Evolutionary conservation across 1,140 invertebrate species (phyloP).

Genomic region (Muscidifurax raptorellus): DNA sequence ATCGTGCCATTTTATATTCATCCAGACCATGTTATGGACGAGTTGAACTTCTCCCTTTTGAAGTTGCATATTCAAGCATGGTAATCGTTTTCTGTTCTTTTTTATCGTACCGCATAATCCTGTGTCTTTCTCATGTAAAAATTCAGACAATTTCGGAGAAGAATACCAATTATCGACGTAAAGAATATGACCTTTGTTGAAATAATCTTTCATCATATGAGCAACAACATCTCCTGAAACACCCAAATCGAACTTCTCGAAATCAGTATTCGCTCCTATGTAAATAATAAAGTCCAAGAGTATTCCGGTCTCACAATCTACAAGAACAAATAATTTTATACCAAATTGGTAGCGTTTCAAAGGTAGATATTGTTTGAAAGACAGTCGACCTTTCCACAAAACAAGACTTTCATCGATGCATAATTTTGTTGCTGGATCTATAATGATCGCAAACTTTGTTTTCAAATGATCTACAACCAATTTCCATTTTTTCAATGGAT

Average conservation of each 20-base stretch:
- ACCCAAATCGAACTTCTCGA: slow-evolving; percentile 51
- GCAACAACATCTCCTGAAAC: slow-evolving; percentile 52
- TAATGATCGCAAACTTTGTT: slow-evolving; percentile 54
- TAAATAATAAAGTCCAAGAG: slow-evolving; percentile 66
- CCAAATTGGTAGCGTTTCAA: slow-evolving; percentile 59
- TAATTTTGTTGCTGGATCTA: slow-evolving; percentile 53
- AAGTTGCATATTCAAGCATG: slow-evolving; percentile 56
- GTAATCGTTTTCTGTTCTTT: slow-evolving; percentile 55
- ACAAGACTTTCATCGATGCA: slow-evolving; percentile 60
- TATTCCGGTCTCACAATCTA: slow-evolving; percentile 63
- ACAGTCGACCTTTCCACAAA: too few species aligned
- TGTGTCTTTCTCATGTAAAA: slow-evolving; percentile 50
- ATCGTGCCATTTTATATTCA: slow-evolving; percentile 54
- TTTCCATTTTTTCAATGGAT: slow-evolving; percentile 54
- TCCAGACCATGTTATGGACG: slow-evolving; percentile 51
- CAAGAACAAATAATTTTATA: slow-evolving; percentile 59
- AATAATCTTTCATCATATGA: slow-evolving; percentile 54
- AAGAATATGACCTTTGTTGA: slow-evolving; percentile 53
- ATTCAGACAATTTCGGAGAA: slow-evolving; percentile 52
- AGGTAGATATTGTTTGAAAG: too few species aligned
- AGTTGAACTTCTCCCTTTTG: slow-evolving; percentile 51
- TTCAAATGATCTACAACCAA: slow-evolving; percentile 45
- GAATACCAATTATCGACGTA: slow-evolving; percentile 58
- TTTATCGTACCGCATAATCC: slow-evolving; percentile 57
- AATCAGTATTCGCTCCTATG: slow-evolving; percentile 52